phyloP scores from a whole-genome alignment of 2,888 invertebrate species.

The Atherix ibis region DNA sequence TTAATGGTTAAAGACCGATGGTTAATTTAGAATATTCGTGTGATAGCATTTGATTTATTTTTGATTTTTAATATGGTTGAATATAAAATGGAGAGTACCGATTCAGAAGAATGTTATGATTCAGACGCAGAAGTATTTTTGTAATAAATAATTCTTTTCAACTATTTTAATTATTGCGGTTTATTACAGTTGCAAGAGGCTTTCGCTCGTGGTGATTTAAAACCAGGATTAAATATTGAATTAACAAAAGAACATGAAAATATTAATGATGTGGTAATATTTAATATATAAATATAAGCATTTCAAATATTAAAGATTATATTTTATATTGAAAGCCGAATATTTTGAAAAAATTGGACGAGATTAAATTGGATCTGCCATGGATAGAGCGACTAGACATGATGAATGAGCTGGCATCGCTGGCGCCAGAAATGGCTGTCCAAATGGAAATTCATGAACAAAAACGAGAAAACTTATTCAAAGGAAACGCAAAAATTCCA shows the following conservation, averaged over 20 bases:
- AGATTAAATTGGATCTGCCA: slow-evolving; percentile 53
- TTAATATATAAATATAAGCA: slow-evolving; percentile 18
- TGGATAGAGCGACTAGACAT: slow-evolving; percentile 82
- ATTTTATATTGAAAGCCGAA: slow-evolving; percentile 17
- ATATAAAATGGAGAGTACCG: slow-evolving; percentile 17
- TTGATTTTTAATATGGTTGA: too few species aligned
- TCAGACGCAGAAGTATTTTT: slow-evolving; percentile 27
- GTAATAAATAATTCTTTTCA: too few species aligned
- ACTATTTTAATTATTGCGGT: too few species aligned
- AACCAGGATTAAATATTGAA: slow-evolving; percentile 69
- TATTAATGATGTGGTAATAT: slow-evolving; percentile 63
- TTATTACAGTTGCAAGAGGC: slow-evolving; percentile 70
- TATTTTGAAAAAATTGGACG: slow-evolving; percentile 52
- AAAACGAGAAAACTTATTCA: slow-evolving; percentile 44
- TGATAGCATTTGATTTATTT: too few species aligned
- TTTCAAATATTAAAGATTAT: not conserved
- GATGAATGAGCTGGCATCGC: slow-evolving; percentile 55
- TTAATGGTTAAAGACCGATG: too few species aligned
- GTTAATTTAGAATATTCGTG: too few species aligned
- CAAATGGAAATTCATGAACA: slow-evolving; percentile 62
- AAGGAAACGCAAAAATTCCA: slow-evolving; percentile 53
- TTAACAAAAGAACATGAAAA: slow-evolving; percentile 39
- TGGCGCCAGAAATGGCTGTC: slow-evolving; percentile 70
- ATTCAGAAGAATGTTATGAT: slow-evolving; percentile 23
- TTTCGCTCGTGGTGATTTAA: slow-evolving; percentile 66